phyloP scores from a whole-genome alignment of 2,888 invertebrate species.

The Caenorhabditis zanzibari region DNA sequence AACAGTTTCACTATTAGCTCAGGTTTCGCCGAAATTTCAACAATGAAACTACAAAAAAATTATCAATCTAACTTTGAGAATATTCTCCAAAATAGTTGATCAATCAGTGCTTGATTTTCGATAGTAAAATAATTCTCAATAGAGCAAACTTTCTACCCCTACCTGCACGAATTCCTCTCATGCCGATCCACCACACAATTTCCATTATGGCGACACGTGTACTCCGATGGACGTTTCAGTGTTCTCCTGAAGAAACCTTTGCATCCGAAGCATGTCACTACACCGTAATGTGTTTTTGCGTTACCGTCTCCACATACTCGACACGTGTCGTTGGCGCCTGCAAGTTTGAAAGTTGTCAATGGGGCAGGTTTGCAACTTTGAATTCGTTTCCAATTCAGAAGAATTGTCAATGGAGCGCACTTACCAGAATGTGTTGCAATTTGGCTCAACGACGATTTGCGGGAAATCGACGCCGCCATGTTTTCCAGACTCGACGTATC shows the following conservation, averaged over 20 bases:
- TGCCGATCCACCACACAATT: slow-evolving; percentile 79
- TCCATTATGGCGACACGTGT: slow-evolving; percentile 82
- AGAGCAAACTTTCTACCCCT: slow-evolving; percentile 3
- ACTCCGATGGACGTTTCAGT: slow-evolving; percentile 82
- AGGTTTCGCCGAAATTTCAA: too few relatives aligned
- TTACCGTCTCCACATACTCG: slow-evolving; percentile 82
- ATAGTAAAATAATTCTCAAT: too few relatives aligned
- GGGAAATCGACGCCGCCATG: slow-evolving; percentile 57
- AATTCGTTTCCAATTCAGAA: too few relatives aligned
- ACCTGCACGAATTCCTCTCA: slow-evolving; percentile 75
- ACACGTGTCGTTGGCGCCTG: slow-evolving; percentile 76
- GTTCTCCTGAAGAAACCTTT: slow-evolving; percentile 80
- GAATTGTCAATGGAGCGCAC: not conserved
- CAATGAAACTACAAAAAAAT: too few relatives aligned
- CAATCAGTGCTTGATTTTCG: too few relatives aligned
- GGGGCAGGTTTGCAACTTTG: not conserved
- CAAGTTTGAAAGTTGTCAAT: not conserved
- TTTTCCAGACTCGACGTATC: slow-evolving; percentile 64
- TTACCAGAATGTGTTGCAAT: slow-evolving; percentile 55
- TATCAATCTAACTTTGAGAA: too few relatives aligned
- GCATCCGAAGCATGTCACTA: slow-evolving; percentile 80
- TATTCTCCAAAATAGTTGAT: too few relatives aligned
- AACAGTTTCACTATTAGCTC: too few relatives aligned
- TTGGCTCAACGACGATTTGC: slow-evolving; percentile 61
- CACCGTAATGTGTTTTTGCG: slow-evolving; percentile 83